Evolutionary conservation across 2,113 vertebrate species (phyloP), one percentile per base, ranked within the genome.

Genomic region (Corythaixoides concolor): DNA sequence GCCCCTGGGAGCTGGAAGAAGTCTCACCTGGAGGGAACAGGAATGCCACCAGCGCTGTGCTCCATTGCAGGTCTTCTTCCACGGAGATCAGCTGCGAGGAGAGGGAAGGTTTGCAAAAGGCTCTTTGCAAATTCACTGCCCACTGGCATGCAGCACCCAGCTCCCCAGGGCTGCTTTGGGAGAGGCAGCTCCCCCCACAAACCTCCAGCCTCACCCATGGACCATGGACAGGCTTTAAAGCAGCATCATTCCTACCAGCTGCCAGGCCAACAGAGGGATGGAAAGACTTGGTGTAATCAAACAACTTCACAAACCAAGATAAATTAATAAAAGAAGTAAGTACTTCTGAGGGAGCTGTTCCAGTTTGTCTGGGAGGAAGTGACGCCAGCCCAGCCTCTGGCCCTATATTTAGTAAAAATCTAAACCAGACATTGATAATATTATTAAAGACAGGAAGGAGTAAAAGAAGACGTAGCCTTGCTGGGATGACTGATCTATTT

Each of bases 391-490:
- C 80, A 87, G 96, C 52, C 85, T 90, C 87, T 86, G 90, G 95
- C 43, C 96, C 93, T 97, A 93, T 95, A 94, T 97, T 97, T 97
- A 97, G 97, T 77, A 96, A 97, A 96, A 96, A 97, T 97, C 95
- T 91, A 97, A 97, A 97, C 95, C 97, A 97, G 96, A 95, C 92
- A 78, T 91, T 95, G 95, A 83, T 97, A 97, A 97, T 97, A 87
- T 89, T 76, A 93, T 97, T 97, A 97, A 96, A 96, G 95, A 90
- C 85, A 96, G 96, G 97, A 97, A 97, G 96, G 77, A 95, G 94
- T 95, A 87, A 96, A 90, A 93, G 62, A 91, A 83, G 93, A 93
- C 1, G 4, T 85, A 56, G 87, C 24, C 21, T 8, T 89, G 91
- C 96, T 96, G 76, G 73, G 76, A 77, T 92, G 93, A 86, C 59